Percentiles rank a stretch among this genome's conserved stretches.
Evolutionary conservation across 1,140 invertebrate genomes (phyloP).

Genomic region (Zaprionus vittiger): DNA sequence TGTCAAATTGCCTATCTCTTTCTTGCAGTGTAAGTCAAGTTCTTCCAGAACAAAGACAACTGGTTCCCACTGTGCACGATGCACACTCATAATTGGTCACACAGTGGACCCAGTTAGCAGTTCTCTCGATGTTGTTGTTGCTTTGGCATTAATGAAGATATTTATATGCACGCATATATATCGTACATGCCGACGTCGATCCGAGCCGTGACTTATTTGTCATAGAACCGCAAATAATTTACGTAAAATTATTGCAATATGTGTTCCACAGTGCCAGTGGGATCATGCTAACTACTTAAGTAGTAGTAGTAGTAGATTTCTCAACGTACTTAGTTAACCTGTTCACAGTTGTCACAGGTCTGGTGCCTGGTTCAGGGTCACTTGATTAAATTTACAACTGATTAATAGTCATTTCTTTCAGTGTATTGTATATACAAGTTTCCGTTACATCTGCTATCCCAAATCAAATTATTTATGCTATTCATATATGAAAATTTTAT

Average conservation of each 20-base stretch:
- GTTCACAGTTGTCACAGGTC: slow-evolving; percentile 32
- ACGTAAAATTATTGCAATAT: slow-evolving; percentile 16
- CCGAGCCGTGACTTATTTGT: slow-evolving; percentile 32
- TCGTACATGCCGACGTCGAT: not conserved
- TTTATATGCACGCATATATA: slow-evolving; percentile 55
- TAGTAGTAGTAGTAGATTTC: not conserved
- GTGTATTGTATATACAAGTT: not conserved
- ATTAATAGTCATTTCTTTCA: slow-evolving; percentile 13
- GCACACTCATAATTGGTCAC: slow-evolving; percentile 22
- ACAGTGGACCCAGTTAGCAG: not conserved
- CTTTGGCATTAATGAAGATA: slow-evolving; percentile 44
- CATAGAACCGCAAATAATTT: slow-evolving; percentile 30
- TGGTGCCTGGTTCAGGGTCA: slow-evolving; percentile 30
- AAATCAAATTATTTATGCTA: slow-evolving; percentile 11
- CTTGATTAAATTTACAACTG: not conserved
- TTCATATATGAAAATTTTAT: slow-evolving; percentile 12
- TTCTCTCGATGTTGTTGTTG: not conserved
- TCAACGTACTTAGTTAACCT: slow-evolving; percentile 6
- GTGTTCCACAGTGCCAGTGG: not conserved
- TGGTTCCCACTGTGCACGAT: slow-evolving; percentile 12
- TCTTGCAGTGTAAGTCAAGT: not conserved
- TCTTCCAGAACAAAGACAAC: slow-evolving; percentile 9
- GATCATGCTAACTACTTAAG: not conserved
- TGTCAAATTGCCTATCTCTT: not conserved
- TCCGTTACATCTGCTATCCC: not conserved